phyloP scores from a whole-genome alignment of 2,888 invertebrate genomes.

The Cancer borealis region DNA sequence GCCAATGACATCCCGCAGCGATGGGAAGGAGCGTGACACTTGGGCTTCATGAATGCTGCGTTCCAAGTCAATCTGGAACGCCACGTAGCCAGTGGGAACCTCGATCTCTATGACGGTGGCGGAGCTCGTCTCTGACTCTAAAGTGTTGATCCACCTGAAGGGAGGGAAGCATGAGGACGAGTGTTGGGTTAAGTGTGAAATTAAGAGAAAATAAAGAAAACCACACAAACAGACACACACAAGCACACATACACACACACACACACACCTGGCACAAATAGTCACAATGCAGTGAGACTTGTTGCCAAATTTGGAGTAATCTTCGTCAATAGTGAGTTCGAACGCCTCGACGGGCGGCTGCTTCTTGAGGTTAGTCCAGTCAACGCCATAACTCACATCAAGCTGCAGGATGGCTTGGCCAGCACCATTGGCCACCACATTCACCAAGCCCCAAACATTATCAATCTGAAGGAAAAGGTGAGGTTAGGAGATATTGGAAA shows the following conservation, averaged over 20 bases:
- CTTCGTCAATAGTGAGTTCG: constrained; percentile 81
- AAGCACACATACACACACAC: constrained; percentile 56
- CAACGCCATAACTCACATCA: constrained; percentile 81
- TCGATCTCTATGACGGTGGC: constrained; percentile 81
- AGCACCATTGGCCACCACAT: constrained; percentile 82
- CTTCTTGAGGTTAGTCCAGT: constrained; percentile 78
- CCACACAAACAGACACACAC: neutral
- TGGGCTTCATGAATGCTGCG: constrained; percentile 77
- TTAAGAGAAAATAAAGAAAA: neutral
- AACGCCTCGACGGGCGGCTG: constrained; percentile 80
- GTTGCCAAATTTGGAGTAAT: constrained; percentile 79
- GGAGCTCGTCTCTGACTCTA: constrained; percentile 80
- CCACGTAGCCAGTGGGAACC: constrained; percentile 81
- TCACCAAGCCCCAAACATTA: constrained; percentile 79
- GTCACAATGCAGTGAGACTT: constrained; percentile 80
- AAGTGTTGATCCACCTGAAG: constrained; percentile 80
- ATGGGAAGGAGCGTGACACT: constrained; percentile 78
- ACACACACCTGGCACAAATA: constrained; percentile 79
- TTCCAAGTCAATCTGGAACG: constrained; percentile 81
- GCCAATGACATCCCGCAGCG: constrained; percentile 79
- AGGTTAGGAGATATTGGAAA: too few relatives aligned
- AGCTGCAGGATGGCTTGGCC: constrained; percentile 83
- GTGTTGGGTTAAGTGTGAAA: neutral
- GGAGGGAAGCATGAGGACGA: neutral
- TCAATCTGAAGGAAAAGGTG: constrained; percentile 56